Base-by-base conservation (phyloP, 1,140 invertebrate genomes). In the Brachionus angularis region DNA sequence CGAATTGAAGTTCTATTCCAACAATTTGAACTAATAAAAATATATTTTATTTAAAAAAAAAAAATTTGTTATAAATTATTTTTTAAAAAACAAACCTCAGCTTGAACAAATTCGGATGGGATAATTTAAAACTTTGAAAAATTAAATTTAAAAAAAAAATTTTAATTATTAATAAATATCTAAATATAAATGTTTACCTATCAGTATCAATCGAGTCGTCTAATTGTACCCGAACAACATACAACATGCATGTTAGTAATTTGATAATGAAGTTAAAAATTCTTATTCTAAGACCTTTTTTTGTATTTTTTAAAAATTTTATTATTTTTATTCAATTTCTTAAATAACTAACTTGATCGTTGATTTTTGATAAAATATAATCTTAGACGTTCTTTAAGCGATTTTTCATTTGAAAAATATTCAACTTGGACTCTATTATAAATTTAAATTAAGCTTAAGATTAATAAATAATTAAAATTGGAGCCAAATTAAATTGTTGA, bases 301-400 rank as follows among this genome's bases (percentile, higher is more conserved):
- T 23, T 12, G n/a, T n/a, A n/a, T n/a, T n/a, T n/a, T n/a, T n/a
- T n/a, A 4, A 23, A 29, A 5, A 31, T 12, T n/a, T 1, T 12
- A 5, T 0, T 12, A 58, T 10, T 33, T 31, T 42, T 31, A 8
- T 36, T n/a, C 25, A 47, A 50, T 39, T 62, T 25, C 18, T 49
- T 14, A 50, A 71, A 25, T 16, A 50, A 33, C n/a, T 53, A 8
- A 97, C 94, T 97, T 82, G 93, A 96, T 84, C 91, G 87, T 85
- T 96, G 93, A 84, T 97, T 97, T 84, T 96, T 96, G 81, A 98
- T 93, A 84, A 97, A 97, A 85, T 96, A 97, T 72, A 96, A 86
- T 84, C 97, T 93, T 76, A 98, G 88, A 81, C 91, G 86, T 85
- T 96, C 91, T 85, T 97, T 97, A 81, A 97, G 89, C 79, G 93